Conservation (phyloP, 2,113 vertebrate genomes). For the Capreolus pygargus region DNA sequence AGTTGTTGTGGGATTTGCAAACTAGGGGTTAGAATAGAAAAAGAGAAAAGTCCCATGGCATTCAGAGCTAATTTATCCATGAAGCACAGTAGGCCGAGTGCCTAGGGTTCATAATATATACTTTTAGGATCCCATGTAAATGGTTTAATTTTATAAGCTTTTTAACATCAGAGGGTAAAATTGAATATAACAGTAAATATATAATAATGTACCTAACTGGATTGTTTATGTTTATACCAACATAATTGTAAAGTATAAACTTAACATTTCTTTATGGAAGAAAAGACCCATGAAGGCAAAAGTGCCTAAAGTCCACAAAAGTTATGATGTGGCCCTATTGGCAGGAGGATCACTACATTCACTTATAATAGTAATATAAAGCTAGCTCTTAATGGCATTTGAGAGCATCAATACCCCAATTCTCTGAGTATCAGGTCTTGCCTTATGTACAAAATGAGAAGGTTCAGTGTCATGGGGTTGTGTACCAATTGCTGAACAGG, state of each 20-base stretch:
- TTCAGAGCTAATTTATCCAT: not conserved
- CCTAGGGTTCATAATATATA: not conserved
- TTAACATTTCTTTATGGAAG: slow-evolving; percentile 10
- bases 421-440: not conserved
- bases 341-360: not conserved
- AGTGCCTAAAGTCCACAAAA: not conserved
- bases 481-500: not conserved
- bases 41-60: not conserved
- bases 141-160: slow-evolving; percentile 14
- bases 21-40: not conserved
- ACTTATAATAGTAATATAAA: not conserved
- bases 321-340: not conserved
- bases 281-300: not conserved
- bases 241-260: not conserved
- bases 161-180: slow-evolving; percentile 27
- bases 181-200: not conserved
- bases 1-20: not conserved
- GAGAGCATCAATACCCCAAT: not conserved
- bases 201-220: not conserved
- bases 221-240: slow-evolving; percentile 14
- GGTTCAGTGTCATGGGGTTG: not conserved
- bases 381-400: not conserved
- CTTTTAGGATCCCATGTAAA: not conserved
- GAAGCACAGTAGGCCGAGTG: not conserved
- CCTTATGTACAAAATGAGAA: not conserved